Conservation (phyloP, 2,797 vertebrate species). For the Rhynchonycteris naso region DNA sequence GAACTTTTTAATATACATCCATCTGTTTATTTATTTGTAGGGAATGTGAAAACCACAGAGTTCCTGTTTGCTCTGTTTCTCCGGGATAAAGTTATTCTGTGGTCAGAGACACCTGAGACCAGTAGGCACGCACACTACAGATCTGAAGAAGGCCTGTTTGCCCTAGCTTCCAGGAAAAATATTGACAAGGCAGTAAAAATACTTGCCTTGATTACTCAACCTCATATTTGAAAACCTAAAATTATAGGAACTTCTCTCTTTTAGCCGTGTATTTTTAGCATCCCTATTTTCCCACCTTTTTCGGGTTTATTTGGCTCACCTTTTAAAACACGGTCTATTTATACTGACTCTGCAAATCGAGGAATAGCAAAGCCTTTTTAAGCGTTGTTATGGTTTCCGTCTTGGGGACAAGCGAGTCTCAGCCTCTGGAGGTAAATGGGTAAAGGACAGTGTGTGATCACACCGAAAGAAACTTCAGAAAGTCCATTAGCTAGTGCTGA, state of each 20-base stretch:
- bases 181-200: constrained; percentile 91
- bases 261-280: constrained; percentile 87
- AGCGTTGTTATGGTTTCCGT: neutral
- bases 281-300: constrained; percentile 81
- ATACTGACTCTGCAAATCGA: constrained; percentile 76
- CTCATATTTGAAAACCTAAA: constrained; percentile 87
- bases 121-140: constrained; percentile 83
- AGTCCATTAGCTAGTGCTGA: neutral
- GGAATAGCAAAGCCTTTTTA: constrained; percentile 62
- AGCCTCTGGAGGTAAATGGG: constrained; percentile 66
- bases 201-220: constrained; percentile 89
- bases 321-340: constrained; percentile 80
- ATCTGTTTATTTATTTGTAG: constrained; percentile 71
- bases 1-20: constrained; percentile 51
- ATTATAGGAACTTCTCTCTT: constrained; percentile 88
- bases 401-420: constrained; percentile 69
- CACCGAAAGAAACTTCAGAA: neutral
- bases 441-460: constrained; percentile 57
- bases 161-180: constrained; percentile 89
- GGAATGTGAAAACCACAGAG: constrained; percentile 85
- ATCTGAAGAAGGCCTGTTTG: constrained; percentile 88
- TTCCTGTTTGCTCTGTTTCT: constrained; percentile 88
- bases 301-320: constrained; percentile 69
- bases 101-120: constrained; percentile 87
- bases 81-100: constrained; percentile 86